phyloP scores from a whole-genome alignment of 2,888 invertebrate species.

The Rhagonycha lutea region DNA sequence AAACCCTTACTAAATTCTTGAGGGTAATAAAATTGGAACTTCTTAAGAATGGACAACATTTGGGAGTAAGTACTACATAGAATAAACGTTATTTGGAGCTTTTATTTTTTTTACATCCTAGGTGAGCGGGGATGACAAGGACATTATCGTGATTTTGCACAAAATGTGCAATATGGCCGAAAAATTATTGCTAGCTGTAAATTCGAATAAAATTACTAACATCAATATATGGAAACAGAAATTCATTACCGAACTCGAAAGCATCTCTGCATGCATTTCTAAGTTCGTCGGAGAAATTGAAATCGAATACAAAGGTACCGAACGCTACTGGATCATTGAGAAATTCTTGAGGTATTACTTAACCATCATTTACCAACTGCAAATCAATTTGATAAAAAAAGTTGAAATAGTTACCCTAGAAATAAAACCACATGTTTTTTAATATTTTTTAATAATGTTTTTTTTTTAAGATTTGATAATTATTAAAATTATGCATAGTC shows the following conservation, averaged over 20 bases:
- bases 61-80: not conserved
- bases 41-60: not conserved
- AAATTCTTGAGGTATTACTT: not conserved
- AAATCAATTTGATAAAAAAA: not conserved
- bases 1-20: not conserved
- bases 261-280: not conserved
- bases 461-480: no score
- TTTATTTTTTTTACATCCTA: not conserved
- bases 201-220: not conserved
- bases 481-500: no score
- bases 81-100: not conserved
- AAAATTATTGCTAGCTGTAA: no score
- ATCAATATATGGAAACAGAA: not conserved
- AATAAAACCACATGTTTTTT: no score
- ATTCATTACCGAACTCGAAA: not conserved
- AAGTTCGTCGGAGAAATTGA: not conserved
- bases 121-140: not conserved
- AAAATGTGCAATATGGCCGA: not conserved
- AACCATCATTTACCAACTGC: not conserved
- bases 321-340: no score
- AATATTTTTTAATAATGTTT: no score
- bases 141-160: not conserved
- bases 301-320: not conserved
- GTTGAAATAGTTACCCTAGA: no score
- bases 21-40: not conserved